phyloP scores from a whole-genome alignment of 92 coral and sea anemone species.

The Siderastrea radians region DNA sequence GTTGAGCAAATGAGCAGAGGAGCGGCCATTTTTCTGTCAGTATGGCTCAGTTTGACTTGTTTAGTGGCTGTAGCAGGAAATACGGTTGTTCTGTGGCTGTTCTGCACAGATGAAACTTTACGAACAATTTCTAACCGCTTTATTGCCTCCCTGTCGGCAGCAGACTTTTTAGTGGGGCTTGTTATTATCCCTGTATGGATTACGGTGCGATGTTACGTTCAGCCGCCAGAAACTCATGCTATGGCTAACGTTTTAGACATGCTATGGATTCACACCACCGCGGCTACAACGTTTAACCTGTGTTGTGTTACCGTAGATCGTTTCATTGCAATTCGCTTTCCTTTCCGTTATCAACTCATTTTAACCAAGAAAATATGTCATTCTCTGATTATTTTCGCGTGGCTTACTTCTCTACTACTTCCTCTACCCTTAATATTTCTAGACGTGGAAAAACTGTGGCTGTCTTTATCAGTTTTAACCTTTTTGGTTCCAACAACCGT shows the following conservation, averaged over 20 bases:
- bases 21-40: neutral
- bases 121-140: slow-evolving; percentile 47
- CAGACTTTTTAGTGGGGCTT: slow-evolving; percentile 47
- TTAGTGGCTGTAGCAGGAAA: slow-evolving; percentile 17
- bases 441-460: neutral
- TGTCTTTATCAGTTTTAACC: neutral
- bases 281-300: slow-evolving; percentile 25
- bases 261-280: slow-evolving; percentile 31
- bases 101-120: slow-evolving; percentile 14
- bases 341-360: slow-evolving; percentile 19
- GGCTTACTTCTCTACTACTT: slow-evolving; percentile 12
- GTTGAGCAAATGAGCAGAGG: neutral
- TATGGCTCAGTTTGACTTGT: slow-evolving; percentile 3
- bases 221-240: neutral
- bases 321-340: slow-evolving; percentile 17
- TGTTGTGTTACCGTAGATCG: slow-evolving; percentile 36
- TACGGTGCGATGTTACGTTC: neutral
- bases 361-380: slow-evolving; percentile 18
- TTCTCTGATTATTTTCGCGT: neutral
- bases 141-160: slow-evolving; percentile 32
- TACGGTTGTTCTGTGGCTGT: slow-evolving; percentile 14
- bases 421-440: neutral
- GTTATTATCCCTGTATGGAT: slow-evolving; percentile 6
- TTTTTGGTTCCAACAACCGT: neutral
- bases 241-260: neutral